These are phyloP conservation scores for Scomber scombrus DNA, from an alignment of 2,113 vertebrate genomes.

Conservation along the genomic window DNA sequence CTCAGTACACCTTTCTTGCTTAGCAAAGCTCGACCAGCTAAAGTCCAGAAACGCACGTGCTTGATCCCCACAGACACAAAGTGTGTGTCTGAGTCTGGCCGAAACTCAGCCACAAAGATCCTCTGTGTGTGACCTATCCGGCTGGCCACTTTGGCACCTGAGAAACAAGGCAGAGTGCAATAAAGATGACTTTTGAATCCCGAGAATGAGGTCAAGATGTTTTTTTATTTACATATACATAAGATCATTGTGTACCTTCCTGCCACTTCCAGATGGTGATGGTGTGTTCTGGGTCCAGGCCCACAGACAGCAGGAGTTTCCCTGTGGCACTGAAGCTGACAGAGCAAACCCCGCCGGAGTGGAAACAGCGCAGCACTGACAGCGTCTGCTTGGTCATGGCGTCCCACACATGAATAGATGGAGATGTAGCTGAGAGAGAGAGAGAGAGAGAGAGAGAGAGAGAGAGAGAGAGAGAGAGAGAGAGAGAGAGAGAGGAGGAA, in stretches of 20 bases:
- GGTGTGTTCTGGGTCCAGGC: constrained; percentile 94
- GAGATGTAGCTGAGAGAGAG: constrained; percentile 88
- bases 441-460: constrained; percentile 14
- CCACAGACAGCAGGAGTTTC: constrained; percentile 94
- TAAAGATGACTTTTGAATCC: background rate
- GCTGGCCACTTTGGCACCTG: constrained; percentile 96
- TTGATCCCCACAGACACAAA: constrained; percentile 99
- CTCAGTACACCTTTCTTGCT: constrained; percentile 97
- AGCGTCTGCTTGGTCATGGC: constrained; percentile 95
- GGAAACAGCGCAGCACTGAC: constrained; percentile 94
- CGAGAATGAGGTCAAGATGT: too few relatives aligned
- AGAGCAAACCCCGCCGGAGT: constrained; percentile 93
- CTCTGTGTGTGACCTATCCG: constrained; percentile 93
- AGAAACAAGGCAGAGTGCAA: constrained; percentile 28
- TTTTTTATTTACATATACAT: constrained; percentile 20
- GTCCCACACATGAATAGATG: constrained; percentile 97
- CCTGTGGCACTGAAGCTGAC: constrained; percentile 99
- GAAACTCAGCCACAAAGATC: constrained; percentile 98
- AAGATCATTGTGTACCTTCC: constrained; percentile 87
- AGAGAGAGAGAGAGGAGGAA: background rate
- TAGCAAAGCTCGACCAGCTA: constrained; percentile 94
- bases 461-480: constrained; percentile 18
- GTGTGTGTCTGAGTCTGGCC: constrained; percentile 97
- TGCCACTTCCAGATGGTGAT: constrained; percentile 99
- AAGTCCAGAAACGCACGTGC: constrained; percentile 96